Evolutionary conservation across 2,113 vertebrate genomes (phyloP).

Genomic region (Corydoras sp.): DNA sequence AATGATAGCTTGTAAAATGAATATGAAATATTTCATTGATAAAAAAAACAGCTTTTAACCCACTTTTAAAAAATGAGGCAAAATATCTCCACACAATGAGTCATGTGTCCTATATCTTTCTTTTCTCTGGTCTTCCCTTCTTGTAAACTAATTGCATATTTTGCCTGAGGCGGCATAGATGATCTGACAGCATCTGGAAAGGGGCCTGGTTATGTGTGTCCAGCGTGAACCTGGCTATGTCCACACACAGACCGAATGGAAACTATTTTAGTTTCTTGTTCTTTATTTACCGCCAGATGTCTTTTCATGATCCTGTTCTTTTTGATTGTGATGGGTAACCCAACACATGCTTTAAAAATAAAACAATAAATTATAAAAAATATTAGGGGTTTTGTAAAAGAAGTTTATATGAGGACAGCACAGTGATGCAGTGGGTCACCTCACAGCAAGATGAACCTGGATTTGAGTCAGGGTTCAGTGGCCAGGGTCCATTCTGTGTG

Average conservation of each 20-base stretch:
- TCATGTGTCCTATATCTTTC: slow-evolving; percentile 4
- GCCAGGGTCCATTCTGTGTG: too few species aligned
- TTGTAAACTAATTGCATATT: slow-evolving; percentile 34
- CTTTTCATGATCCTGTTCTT: too few species aligned
- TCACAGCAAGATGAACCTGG: too few species aligned
- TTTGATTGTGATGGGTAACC: too few species aligned
- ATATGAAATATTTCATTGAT: not conserved
- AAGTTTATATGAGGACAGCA: too few species aligned
- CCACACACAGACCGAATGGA: slow-evolving; percentile 18
- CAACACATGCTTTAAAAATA: too few species aligned
- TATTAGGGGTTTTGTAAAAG: too few species aligned
- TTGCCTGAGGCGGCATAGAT: slow-evolving; percentile 25
- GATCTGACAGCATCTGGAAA: slow-evolving; percentile 19
- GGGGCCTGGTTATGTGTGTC: slow-evolving; percentile 26
- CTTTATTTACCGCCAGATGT: not conserved
- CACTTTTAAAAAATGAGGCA: not conserved
- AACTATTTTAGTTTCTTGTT: slow-evolving; percentile 1
- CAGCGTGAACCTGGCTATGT: slow-evolving; percentile 7
- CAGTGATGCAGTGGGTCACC: too few species aligned
- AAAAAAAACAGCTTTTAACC: not conserved
- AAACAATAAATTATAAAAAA: too few species aligned
- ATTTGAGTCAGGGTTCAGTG: too few species aligned
- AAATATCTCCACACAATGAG: not conserved
- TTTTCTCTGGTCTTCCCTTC: slow-evolving; percentile 7
- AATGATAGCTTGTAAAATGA: too few species aligned